phyloP scores from a whole-genome alignment of 2,888 invertebrate species.

The Plutella xylostella region DNA sequence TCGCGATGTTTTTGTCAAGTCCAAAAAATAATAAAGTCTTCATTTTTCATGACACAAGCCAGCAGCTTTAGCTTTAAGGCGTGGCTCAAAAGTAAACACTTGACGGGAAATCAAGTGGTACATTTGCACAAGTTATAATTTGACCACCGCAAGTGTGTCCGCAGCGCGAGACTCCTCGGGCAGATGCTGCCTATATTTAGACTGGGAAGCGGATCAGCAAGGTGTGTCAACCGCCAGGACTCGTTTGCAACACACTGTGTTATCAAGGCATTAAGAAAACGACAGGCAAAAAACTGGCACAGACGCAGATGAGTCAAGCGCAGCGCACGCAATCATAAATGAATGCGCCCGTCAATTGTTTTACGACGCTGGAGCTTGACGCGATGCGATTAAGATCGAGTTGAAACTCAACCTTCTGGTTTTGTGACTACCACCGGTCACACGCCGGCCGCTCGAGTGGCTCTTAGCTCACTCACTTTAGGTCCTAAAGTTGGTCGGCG shows the following conservation, averaged over 20 bases:
- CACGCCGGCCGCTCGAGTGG: too few species aligned
- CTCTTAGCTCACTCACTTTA: neutral
- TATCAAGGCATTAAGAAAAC: neutral
- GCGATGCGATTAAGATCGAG: slow-evolving; percentile 6
- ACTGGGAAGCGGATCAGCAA: slow-evolving; percentile 45
- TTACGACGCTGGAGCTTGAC: neutral
- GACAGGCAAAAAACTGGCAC: slow-evolving; percentile 1
- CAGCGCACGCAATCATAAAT: neutral
- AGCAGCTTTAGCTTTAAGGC: neutral
- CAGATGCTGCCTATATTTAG: slow-evolving; percentile 54
- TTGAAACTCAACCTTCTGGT: slow-evolving; percentile 55
- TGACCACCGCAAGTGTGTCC: slow-evolving; percentile 35
- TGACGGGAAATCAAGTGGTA: neutral
- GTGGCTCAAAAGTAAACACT: neutral
- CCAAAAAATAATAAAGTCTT: slow-evolving; percentile 33
- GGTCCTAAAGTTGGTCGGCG: neutral
- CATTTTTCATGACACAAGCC: slow-evolving; percentile 23
- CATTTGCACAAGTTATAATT: neutral
- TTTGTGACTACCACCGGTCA: too few species aligned
- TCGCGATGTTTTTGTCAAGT: slow-evolving; percentile 37
- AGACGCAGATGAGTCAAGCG: slow-evolving; percentile 3
- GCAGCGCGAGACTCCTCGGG: slow-evolving; percentile 42
- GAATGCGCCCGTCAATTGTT: neutral
- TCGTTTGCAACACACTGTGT: neutral
- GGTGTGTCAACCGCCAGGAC: slow-evolving; percentile 25